Conservation (phyloP, 2,797 vertebrate species). For the Sylvia borin region DNA sequence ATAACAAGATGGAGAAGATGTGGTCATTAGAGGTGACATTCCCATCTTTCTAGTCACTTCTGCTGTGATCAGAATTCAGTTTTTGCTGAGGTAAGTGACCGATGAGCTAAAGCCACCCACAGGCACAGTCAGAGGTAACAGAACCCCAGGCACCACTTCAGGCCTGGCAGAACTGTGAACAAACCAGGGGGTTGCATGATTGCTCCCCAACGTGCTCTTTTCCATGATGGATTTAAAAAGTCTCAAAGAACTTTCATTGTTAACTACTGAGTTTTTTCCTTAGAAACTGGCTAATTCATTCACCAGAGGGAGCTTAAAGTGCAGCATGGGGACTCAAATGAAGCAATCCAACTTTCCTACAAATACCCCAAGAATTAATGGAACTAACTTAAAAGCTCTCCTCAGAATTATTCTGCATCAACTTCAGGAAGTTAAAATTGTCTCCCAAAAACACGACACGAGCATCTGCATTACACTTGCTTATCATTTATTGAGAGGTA, state of each 20-base stretch:
- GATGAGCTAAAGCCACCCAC: neutral
- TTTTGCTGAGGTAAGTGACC: neutral
- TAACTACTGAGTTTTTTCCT: neutral
- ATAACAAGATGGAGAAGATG: accelerated
- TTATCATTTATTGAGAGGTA: neutral
- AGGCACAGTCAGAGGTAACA: neutral
- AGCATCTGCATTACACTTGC: neutral
- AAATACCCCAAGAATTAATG: neutral
- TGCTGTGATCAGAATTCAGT: neutral
- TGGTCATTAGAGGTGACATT: neutral
- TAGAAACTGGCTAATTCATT: neutral
- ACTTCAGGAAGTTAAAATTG: neutral
- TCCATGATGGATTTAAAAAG: neutral
- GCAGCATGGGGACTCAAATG: accelerated
- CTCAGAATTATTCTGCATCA: neutral
- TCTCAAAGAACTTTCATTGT: neutral
- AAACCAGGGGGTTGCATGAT: neutral
- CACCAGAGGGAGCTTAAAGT: neutral
- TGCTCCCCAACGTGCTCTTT: neutral
- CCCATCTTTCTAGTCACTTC: neutral
- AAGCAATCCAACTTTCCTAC: neutral
- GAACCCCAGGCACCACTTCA: neutral
- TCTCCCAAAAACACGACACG: neutral
- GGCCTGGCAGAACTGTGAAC: neutral
- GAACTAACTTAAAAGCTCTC: neutral